Base-by-base conservation (phyloP, 2,888 invertebrate species). In the Strigamia maritima region DNA sequence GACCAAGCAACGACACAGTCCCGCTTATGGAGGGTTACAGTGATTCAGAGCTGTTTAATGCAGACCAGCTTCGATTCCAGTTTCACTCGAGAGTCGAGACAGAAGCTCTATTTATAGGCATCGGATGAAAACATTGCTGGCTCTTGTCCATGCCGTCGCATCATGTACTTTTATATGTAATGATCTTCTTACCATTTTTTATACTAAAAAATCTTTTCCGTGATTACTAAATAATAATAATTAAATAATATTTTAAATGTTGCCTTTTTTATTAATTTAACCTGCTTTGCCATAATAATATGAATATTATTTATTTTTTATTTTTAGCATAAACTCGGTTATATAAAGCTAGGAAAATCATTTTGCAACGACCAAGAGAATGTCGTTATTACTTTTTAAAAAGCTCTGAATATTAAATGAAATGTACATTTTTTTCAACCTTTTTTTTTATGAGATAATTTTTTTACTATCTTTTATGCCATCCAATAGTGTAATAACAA, bases 21-120 rank as follows among this genome's bases (percentile, higher is more conserved):
- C 38, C 75, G 19, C 75, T 10, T 75, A 28, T 75, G n/a, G 31
- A 28, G 35, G 75, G 31, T 75, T 19, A 14, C 16, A 26, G 75
- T 75, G 75, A 75, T 75, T 75, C 75, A 75, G 75, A 75, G 75
- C 75, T 75, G 75, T 38, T 35, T 75, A 35, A 75, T 75, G 75
- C 75, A 75, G 31, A 38, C 75, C 75, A 75, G 31, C 75, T 35
- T 60, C 60, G 60, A 60, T 60, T 60, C 60, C 60, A 60, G 60
- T 60, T 60, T 60, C 60, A 60, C n/a, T 60, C 60, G 60, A 60
- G 60, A 60, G 22, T 22, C 22, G 60, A 60, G 22, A 60, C 22
- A 60, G 19, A 19, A 49, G 60, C 60, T 60, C 75, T 75, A 75
- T 75, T 75, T 75, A 75, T 75, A 75, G 60, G 24, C 60, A 24